Percentiles rank a stretch among this genome's conserved stretches.
Evolutionary conservation across 2,113 vertebrate species (phyloP).

Genomic region (Anseranas semipalmata): DNA sequence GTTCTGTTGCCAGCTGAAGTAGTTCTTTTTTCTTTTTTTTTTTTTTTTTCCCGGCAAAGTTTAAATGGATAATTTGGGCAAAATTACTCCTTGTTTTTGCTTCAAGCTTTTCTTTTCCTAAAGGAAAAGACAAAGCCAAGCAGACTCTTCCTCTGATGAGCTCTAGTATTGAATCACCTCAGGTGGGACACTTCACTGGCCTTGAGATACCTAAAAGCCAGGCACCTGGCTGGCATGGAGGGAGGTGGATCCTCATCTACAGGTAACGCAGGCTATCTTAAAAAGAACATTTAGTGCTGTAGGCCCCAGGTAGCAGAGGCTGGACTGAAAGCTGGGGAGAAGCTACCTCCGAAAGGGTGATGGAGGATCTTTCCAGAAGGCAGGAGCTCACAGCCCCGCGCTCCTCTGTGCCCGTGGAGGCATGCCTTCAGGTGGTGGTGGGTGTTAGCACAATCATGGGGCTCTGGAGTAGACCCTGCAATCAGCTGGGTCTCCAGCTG

Average conservation of each 20-base stretch:
- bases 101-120: neutral
- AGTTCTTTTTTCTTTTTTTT: neutral
- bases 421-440: neutral
- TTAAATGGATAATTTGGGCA: neutral
- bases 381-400: neutral
- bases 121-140: neutral
- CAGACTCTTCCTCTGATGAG: neutral
- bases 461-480: neutral
- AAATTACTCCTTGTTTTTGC: neutral
- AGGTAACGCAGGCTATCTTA: neutral
- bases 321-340: neutral
- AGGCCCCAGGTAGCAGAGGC: neutral
- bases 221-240: rapidly evolving
- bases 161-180: neutral
- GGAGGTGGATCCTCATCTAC: rapidly evolving
- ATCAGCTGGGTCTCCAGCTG: neutral
- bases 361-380: neutral
- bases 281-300: neutral
- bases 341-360: neutral
- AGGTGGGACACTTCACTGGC: neutral
- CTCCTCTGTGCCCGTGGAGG: neutral
- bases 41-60: neutral
- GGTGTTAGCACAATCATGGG: rapidly evolving
- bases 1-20: neutral
- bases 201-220: neutral